phyloP scores from a whole-genome alignment of 2,888 invertebrate genomes.

The Patella ulyssiponensis region DNA sequence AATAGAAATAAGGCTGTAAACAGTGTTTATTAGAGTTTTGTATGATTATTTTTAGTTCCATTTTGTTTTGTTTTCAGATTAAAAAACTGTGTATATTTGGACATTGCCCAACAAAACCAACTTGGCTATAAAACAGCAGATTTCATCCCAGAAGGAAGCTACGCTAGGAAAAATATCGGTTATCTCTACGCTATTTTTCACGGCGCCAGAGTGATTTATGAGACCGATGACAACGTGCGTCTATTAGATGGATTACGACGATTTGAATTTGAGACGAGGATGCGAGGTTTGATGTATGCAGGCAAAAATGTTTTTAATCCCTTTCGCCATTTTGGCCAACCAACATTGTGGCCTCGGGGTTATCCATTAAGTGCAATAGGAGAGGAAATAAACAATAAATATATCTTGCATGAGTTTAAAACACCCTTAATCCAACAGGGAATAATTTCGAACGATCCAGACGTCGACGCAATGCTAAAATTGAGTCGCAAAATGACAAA shows the following conservation, averaged over 20 bases:
- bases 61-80: constrained; percentile 14
- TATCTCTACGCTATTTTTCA: constrained; percentile 29
- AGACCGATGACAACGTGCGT: constrained; percentile 31
- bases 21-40: too few relatives aligned
- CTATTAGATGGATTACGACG: constrained; percentile 22
- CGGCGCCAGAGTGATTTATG: constrained; percentile 30
- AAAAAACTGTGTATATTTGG: constrained; percentile 22
- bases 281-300: constrained; percentile 16
- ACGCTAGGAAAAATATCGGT: constrained; percentile 26
- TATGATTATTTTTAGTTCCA: too few relatives aligned
- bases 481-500: constrained; percentile 45
- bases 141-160: constrained; percentile 20
- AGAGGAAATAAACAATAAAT: constrained; percentile 14
- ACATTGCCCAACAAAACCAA: background rate
- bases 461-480: constrained; percentile 60
- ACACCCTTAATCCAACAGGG: constrained; percentile 58
- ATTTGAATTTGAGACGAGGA: constrained; percentile 13
- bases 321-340: background rate
- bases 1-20: too few relatives aligned
- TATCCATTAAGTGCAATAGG: background rate
- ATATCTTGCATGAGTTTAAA: constrained; percentile 26
- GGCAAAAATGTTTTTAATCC: constrained; percentile 20
- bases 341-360: background rate
- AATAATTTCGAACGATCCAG: constrained; percentile 59
- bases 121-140: constrained; percentile 8